phyloP scores from a whole-genome alignment of 2,113 vertebrate species.

The Lepidothrix coronata region DNA sequence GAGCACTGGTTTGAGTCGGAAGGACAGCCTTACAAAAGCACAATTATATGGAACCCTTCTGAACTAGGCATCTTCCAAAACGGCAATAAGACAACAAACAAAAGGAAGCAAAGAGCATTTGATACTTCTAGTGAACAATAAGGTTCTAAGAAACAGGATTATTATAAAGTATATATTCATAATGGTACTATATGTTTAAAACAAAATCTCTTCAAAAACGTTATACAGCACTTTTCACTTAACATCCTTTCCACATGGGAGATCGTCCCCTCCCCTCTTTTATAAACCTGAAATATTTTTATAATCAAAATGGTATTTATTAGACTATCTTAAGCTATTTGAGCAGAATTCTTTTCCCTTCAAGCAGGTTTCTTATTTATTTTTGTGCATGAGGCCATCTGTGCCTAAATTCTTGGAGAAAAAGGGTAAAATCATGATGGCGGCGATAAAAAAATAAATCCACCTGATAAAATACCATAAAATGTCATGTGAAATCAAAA shows the following conservation, averaged over 20 bases:
- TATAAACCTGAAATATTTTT: slow-evolving; percentile 78
- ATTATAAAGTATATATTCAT: slow-evolving; percentile 68
- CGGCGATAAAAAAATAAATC: slow-evolving; percentile 19
- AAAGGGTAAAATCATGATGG: slow-evolving; percentile 49
- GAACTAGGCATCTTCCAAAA: slow-evolving; percentile 78
- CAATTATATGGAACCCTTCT: slow-evolving; percentile 96
- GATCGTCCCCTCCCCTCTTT: slow-evolving; percentile 62
- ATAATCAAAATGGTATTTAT: slow-evolving; percentile 76
- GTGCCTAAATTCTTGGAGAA: slow-evolving; percentile 66
- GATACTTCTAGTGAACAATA: slow-evolving; percentile 6
- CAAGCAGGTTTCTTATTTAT: slow-evolving; percentile 71
- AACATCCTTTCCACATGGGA: slow-evolving; percentile 49
- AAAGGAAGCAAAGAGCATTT: not conserved
- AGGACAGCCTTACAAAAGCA: slow-evolving; percentile 97
- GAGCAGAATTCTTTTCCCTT: slow-evolving; percentile 72
- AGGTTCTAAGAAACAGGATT: slow-evolving; percentile 38
- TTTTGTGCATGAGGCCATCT: slow-evolving; percentile 62
- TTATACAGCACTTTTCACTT: slow-evolving; percentile 67
- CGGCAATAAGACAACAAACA: slow-evolving; percentile 39
- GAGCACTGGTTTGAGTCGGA: slow-evolving; percentile 89
- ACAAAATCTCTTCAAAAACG: slow-evolving; percentile 46
- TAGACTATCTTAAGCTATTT: slow-evolving; percentile 66
- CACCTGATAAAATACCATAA: slow-evolving; percentile 46
- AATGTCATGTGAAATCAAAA: slow-evolving; percentile 44
- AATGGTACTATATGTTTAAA: slow-evolving; percentile 70